phyloP scores from a whole-genome alignment of 2,113 vertebrate species.

The Pelecanus crispus region DNA sequence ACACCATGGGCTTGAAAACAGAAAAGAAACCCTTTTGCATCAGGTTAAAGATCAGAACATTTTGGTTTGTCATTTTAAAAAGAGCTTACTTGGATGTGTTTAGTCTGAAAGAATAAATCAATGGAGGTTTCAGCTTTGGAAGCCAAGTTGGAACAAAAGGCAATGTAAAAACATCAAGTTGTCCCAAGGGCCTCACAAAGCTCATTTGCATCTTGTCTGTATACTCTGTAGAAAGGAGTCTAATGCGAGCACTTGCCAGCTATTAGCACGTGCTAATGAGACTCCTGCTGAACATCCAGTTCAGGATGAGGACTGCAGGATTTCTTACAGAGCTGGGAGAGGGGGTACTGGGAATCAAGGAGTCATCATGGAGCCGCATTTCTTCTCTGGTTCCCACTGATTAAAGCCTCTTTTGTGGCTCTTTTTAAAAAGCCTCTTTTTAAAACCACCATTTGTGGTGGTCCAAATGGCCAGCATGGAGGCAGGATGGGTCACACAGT shows the following conservation, averaged over 20 bases:
- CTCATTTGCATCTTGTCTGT: not conserved
- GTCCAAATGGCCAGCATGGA: not conserved
- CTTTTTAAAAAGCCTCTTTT: not conserved
- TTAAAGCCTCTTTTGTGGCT: not conserved
- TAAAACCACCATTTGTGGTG: not conserved
- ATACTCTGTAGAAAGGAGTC: not conserved
- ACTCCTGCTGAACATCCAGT: not conserved
- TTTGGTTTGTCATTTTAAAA: not conserved
- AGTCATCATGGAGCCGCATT: not conserved
- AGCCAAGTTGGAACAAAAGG: slow-evolving; percentile 19
- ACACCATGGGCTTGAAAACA: not conserved
- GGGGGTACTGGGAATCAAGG: not conserved
- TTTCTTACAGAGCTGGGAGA: not conserved
- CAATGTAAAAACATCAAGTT: not conserved
- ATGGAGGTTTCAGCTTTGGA: not conserved
- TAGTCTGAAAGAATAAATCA: not conserved
- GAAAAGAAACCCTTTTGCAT: not conserved
- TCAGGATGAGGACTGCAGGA: not conserved
- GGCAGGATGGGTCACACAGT: not conserved
- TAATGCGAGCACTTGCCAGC: not conserved
- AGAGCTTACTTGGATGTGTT: not conserved
- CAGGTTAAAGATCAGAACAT: not conserved
- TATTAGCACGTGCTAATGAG: not conserved
- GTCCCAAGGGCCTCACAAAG: not conserved
- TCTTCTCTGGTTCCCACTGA: not conserved